These are phyloP conservation scores for Steinernema feltiae DNA, from an alignment of 1,140 invertebrate genomes.

Conservation along the genomic window DNA sequence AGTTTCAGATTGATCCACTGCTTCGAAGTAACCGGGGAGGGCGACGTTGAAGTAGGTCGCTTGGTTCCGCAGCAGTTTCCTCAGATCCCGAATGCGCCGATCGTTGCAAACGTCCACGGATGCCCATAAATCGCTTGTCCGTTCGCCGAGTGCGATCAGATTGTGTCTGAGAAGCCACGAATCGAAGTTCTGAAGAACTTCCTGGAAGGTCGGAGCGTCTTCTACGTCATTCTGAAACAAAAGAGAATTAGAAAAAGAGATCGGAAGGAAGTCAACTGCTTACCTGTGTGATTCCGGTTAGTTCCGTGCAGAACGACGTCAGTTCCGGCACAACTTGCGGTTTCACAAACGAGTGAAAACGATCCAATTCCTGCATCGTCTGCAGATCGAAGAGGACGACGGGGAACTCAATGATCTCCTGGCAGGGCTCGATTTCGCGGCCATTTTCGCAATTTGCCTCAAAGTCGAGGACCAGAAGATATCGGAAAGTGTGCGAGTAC, in stretches of 20 bases:
- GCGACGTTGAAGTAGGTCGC: background rate
- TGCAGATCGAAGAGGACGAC: background rate
- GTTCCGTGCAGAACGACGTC: background rate
- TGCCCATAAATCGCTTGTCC: background rate
- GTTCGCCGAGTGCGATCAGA: background rate
- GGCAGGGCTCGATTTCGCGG: background rate
- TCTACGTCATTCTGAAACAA: background rate
- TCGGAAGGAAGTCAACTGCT: too few species aligned
- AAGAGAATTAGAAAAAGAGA: background rate
- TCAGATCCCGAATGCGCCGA: background rate
- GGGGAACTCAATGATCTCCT: background rate
- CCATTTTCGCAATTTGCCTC: background rate
- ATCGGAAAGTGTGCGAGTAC: background rate
- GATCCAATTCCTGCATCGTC: background rate
- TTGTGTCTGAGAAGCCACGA: background rate
- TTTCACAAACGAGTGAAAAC: background rate
- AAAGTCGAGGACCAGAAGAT: background rate
- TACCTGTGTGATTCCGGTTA: conserved; percentile 7
- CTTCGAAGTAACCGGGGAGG: background rate
- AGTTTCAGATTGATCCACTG: background rate
- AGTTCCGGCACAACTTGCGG: background rate
- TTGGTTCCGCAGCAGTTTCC: background rate
- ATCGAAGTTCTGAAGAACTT: background rate
- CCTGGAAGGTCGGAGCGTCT: background rate
- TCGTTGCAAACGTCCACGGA: background rate